phyloP scores from a whole-genome alignment of 2,113 vertebrate species.

The Sinocyclocheilus rhinocerous region DNA sequence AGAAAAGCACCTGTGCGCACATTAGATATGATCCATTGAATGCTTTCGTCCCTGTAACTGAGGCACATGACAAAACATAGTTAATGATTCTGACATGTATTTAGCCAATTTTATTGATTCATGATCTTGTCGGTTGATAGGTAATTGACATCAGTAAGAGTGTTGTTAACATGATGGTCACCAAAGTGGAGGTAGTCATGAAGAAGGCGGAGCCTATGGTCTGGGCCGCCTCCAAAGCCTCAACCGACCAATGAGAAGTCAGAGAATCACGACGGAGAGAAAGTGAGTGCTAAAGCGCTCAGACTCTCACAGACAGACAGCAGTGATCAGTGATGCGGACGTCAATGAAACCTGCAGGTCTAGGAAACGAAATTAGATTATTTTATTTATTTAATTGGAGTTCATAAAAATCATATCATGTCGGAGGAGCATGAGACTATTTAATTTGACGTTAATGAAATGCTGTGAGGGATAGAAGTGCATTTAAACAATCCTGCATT shows the following conservation, averaged over 20 bases:
- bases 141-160: constrained; percentile 91
- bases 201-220: constrained; percentile 89
- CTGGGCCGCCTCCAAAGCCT: constrained; percentile 81
- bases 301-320: not conserved
- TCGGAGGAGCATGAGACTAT: not conserved
- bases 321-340: not conserved
- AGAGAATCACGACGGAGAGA: constrained; percentile 54
- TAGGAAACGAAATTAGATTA: not conserved
- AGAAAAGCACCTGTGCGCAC: not conserved
- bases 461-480: not conserved
- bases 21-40: too few species aligned
- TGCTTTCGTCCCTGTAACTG: not conserved
- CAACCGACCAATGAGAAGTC: constrained; percentile 61
- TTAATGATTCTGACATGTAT: not conserved
- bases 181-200: constrained; percentile 91
- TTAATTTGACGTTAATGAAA: not conserved
- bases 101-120: not conserved
- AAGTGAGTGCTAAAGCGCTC: not conserved
- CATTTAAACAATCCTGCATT: not conserved
- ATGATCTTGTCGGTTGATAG: constrained; percentile 64
- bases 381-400: not conserved
- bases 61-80: not conserved
- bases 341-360: not conserved
- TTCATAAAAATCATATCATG: not conserved
- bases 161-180: constrained; percentile 87